A percentile compares a stretch with the other conserved stretches of the same genome.
Conservation (phyloP, 2,888 invertebrate genomes). For the Pollenia angustigena region DNA sequence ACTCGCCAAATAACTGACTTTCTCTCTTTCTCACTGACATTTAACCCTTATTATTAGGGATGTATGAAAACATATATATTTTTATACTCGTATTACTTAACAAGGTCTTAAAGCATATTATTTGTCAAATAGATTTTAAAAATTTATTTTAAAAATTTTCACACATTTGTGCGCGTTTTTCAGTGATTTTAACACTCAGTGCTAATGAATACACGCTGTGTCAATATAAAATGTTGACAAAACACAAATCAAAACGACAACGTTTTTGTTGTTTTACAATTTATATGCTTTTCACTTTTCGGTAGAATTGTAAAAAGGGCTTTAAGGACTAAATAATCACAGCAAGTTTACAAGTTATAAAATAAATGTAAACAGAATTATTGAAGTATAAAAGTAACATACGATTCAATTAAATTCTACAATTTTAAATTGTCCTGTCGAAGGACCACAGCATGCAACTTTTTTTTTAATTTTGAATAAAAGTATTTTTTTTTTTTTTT, state of each 20-base stretch:
- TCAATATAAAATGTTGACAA: slow-evolving; percentile 79
- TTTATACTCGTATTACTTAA: slow-evolving; percentile 45
- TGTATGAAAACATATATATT: slow-evolving; percentile 12
- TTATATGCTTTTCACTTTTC: slow-evolving; percentile 14
- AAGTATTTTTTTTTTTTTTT: slow-evolving; percentile 33
- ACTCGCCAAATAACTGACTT: slow-evolving; percentile 39
- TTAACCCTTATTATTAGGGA: slow-evolving; percentile 69
- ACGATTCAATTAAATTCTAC: slow-evolving; percentile 71
- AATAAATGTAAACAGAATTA: slow-evolving; percentile 65
- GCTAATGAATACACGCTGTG: slow-evolving; percentile 77
- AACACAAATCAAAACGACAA: slow-evolving; percentile 79
- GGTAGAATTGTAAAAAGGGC: slow-evolving; percentile 32
- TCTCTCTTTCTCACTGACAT: slow-evolving; percentile 39
- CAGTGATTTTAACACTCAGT: slow-evolving; percentile 65
- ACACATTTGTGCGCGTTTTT: slow-evolving; percentile 59
- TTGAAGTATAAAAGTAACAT: slow-evolving; percentile 70
- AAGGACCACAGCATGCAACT: slow-evolving; percentile 68
- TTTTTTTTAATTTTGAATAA: slow-evolving; percentile 14
- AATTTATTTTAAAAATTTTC: slow-evolving; percentile 63
- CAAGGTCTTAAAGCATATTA: slow-evolving; percentile 58
- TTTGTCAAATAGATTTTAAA: slow-evolving; percentile 48
- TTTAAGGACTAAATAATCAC: slow-evolving; percentile 60
- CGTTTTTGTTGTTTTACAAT: slow-evolving; percentile 18
- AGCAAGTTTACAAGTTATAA: slow-evolving; percentile 58
- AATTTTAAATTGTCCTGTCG: slow-evolving; percentile 68